Evolutionary conservation across 2,797 vertebrate genomes (phyloP), one percentile per base, ranked within the genome.

Genomic region (Sorex maritimensis): DNA sequence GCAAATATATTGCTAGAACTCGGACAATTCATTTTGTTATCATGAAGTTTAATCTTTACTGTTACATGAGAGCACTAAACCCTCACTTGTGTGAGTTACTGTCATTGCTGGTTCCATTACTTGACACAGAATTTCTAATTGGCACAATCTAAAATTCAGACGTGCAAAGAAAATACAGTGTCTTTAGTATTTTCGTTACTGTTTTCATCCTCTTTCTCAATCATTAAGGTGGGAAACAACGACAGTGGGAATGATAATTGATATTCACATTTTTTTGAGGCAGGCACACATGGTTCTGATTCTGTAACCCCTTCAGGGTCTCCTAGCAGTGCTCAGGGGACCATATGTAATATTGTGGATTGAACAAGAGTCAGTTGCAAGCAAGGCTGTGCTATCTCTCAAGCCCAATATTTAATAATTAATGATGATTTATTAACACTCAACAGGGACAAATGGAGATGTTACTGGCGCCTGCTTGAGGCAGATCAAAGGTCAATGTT

Each of bases 61-160:
- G n/a, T 46, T 85, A 49, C 63, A 23, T 88, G 67, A 94, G 44
- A 69, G 75, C 49, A 81, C 41, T 38, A 78, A 69, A 69, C 1
- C 10, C 26, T 11, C 38, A 86, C 23, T 30, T 11, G 61, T 26
- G 34, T 30, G 81, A 82, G 46, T 41, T 80, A 46, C 44, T 44
- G 23, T 67, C 41, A 52, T 4, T 71, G 55, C 13, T 85, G n/a
- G 61, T 72, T 87, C 23, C 26, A 38, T 73, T 80, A 44, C 12
- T 71, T 88, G 46, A 24, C 17, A 52, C 14, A 86, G 88, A 80
- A 86, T 88, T 92, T 73, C 69, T 80, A 67, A 28, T 9, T 5
- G 38, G 86, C 38, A 92, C 6, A 88, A 11, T 74, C 11, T 78
- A 44, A 94, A 95, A 91, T 67, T 88, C 55, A 90, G 89, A 79